A percentile compares a stretch with the other conserved stretches of the same genome.
These are phyloP conservation scores for Oreortyx pictus DNA, from an alignment of 2,797 vertebrate genomes.

Conservation along the genomic window DNA sequence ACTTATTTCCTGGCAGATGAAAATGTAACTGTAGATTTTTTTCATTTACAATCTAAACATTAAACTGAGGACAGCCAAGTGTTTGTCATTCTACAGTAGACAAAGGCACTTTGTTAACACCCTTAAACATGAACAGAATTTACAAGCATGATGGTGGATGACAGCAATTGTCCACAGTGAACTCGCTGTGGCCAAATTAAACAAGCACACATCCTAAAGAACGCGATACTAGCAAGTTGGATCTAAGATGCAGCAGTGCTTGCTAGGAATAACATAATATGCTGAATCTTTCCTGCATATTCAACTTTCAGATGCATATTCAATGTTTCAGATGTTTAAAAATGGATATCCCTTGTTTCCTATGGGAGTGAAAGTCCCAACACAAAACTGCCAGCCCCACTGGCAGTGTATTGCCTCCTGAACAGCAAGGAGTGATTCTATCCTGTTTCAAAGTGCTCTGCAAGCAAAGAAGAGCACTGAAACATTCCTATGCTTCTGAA, in stretches of 20 bases:
- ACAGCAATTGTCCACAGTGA: background rate
- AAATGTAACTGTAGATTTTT: background rate
- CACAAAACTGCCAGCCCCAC: background rate
- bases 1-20: background rate
- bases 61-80: background rate
- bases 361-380: background rate
- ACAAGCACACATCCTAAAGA: background rate
- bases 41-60: background rate
- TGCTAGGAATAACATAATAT: background rate
- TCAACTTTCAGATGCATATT: background rate
- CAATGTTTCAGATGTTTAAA: background rate
- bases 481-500: background rate
- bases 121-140: background rate
- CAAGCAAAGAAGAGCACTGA: background rate
- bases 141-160: background rate
- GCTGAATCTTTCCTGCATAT: background rate
- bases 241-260: background rate
- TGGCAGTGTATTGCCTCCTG: background rate
- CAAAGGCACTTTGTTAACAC: background rate
- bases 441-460: background rate
- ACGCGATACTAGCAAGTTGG: background rate
- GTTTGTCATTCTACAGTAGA: background rate
- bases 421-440: background rate
- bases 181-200: background rate
- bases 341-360: background rate